Evolutionary conservation across 2,797 vertebrate species (phyloP), one percentile per base, ranked within the genome.

Genomic region (Micrastur ruficollis): DNA sequence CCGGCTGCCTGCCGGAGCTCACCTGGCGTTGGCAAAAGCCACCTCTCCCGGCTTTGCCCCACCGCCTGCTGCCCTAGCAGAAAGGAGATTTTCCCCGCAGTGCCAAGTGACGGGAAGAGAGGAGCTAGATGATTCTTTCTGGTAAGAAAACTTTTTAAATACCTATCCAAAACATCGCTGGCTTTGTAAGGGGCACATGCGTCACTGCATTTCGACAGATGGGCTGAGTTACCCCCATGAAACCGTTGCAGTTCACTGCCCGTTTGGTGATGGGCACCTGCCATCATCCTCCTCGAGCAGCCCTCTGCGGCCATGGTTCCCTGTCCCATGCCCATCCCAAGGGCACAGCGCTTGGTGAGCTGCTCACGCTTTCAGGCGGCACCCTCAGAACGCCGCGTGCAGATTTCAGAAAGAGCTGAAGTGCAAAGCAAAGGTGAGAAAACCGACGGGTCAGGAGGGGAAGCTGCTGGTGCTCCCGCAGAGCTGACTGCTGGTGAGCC

Each of bases 291-390:
- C 38, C 46, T 36, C 1, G 0, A 31, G 74, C 6, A 70, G 31
- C 22, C 46, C 50, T 63, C 23, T 58, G 44, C 0, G 3, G 11
- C 50, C 1, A 0, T 8, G 49, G 31, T 70, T 74, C 55, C 34
- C 22, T 81, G 65, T 81, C 38, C 61, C 42, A 20, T 32, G 61
- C 18, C 32, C 3, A 1, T 29, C 36, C 17, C 26, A 63, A 70
- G 56, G 49, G 44, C 53, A 40, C 55, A 52, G 31, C 22, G 25
- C 31, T 65, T 65, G 47, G 31, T 42, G 50, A 70, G 31, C 68
- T 59, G 26, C 75, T 36, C 26, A 19, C 19, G 9, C 62, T 74
- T 80, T 74, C 29, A 32, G 29, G 6, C 0, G 9, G 18, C 29
- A 47, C 26, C 65, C 81, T 85, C 58, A 11, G 42, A 76, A 89